Conservation (phyloP, 2,113 vertebrate genomes). For the Ophthalmolycus amberensis region DNA sequence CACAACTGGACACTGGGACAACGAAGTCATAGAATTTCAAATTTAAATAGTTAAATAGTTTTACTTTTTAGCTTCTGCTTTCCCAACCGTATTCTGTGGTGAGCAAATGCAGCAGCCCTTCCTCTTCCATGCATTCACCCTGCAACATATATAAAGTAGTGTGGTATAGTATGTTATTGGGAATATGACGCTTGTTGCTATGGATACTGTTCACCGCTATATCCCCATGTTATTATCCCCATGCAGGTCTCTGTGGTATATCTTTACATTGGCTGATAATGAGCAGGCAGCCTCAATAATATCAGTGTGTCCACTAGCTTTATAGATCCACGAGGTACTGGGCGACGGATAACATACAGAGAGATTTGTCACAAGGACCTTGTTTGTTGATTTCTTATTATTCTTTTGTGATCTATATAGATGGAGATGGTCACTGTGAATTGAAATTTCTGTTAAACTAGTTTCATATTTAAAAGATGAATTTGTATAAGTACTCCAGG, state of each 20-base stretch:
- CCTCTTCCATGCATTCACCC: not conserved
- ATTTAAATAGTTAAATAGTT: not conserved
- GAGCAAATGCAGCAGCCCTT: not conserved
- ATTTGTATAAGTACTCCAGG: not conserved
- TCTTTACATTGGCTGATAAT: not conserved
- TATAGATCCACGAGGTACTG: not conserved
- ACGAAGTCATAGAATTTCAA: not conserved
- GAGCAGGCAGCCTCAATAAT: not conserved
- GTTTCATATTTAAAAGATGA: not conserved
- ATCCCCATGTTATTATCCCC: not conserved
- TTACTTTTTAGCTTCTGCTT: not conserved
- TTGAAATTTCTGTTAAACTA: not conserved
- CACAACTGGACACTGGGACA: not conserved
- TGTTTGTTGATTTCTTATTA: not conserved
- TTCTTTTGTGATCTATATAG: not conserved
- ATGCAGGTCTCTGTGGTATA: not conserved
- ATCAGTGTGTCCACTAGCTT: not conserved
- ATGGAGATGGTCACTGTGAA: too few relatives aligned
- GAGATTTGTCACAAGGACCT: not conserved
- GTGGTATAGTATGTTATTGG: too few relatives aligned
- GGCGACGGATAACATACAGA: not conserved
- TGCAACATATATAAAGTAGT: not conserved
- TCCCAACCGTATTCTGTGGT: not conserved
- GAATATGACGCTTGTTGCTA: conserved; percentile 28
- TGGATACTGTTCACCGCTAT: conserved; percentile 27